phyloP scores from a whole-genome alignment of 2,888 invertebrate genomes.

The Elaeidobius kamerunicus region DNA sequence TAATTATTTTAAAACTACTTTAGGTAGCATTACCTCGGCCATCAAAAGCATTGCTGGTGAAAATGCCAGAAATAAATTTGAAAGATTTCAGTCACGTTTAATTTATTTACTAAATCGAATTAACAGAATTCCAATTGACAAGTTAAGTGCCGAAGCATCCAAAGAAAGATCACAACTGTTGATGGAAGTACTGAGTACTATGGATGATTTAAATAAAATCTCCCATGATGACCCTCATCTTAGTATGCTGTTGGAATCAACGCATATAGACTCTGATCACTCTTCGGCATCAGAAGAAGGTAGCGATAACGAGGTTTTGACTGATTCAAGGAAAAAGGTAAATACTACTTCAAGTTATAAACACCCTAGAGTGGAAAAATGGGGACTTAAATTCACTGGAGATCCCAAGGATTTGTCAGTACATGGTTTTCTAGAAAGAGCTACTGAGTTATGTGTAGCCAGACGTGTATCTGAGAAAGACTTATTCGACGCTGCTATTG shows the following conservation, averaged over 20 bases:
- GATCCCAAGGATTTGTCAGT: slow-evolving; percentile 4
- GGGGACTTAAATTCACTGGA: slow-evolving; percentile 6
- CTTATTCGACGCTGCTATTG: slow-evolving; percentile 8
- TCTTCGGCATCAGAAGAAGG: background rate
- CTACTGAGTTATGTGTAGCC: slow-evolving; percentile 3
- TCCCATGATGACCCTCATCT: background rate
- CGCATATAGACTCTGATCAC: background rate
- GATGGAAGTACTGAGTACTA: background rate
- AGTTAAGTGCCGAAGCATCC: background rate
- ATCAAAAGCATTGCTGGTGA: background rate
- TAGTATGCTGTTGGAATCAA: background rate
- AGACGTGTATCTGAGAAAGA: background rate
- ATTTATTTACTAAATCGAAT: slow-evolving; percentile 4
- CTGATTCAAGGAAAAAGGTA: background rate
- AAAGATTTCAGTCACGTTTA: slow-evolving; percentile 2
- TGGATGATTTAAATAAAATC: background rate
- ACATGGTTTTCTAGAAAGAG: slow-evolving; percentile 12
- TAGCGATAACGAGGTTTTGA: background rate
- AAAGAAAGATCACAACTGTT: background rate
- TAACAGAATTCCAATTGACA: background rate
- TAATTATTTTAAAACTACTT: too few relatives aligned
- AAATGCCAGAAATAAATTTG: slow-evolving; percentile 2
- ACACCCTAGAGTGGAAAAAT: background rate
- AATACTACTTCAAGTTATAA: background rate
- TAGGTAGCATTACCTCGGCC: too few relatives aligned